These are phyloP conservation scores for Mugil cephalus DNA, from an alignment of 2,113 vertebrate genomes.

Conservation along the genomic window DNA sequence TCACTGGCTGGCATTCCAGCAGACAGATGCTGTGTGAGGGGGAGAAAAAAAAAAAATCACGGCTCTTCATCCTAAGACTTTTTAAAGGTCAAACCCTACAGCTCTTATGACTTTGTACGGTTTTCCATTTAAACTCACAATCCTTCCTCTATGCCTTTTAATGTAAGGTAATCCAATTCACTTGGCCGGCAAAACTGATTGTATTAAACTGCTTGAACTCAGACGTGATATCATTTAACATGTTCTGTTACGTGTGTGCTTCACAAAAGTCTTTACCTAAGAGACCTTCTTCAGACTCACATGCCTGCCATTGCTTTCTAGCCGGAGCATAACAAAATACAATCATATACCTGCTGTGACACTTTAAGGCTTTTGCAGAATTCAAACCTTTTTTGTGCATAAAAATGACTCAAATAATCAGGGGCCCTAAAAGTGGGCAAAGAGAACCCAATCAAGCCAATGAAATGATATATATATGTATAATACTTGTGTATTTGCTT, in stretches of 20 bases:
- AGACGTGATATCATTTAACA: background rate
- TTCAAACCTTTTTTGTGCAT: too few relatives aligned
- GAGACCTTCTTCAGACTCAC: too few relatives aligned
- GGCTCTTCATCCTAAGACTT: slow-evolving; percentile 32
- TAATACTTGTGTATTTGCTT: too few relatives aligned
- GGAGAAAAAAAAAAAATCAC: slow-evolving; percentile 41
- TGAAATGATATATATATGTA: too few relatives aligned
- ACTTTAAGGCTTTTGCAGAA: too few relatives aligned
- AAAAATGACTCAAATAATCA: too few relatives aligned
- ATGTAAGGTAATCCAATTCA: slow-evolving; percentile 16
- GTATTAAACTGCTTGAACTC: background rate
- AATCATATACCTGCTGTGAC: background rate
- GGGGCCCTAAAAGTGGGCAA: too few relatives aligned
- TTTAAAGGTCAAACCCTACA: slow-evolving; percentile 62
- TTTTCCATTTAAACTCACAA: slow-evolving; percentile 42
- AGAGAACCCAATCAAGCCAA: too few relatives aligned
- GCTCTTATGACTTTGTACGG: slow-evolving; percentile 35
- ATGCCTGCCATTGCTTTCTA: background rate
- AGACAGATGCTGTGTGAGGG: slow-evolving; percentile 37
- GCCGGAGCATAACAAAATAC: background rate
- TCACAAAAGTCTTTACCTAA: background rate
- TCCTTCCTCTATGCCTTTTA: slow-evolving; percentile 1
- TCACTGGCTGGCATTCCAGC: slow-evolving; percentile 54
- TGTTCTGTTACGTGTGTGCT: background rate
- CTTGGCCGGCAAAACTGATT: background rate